Evolutionary conservation across 1,140 invertebrate species (phyloP), one percentile per base, ranked within the genome.

Genomic region (Cyclina sinensis): DNA sequence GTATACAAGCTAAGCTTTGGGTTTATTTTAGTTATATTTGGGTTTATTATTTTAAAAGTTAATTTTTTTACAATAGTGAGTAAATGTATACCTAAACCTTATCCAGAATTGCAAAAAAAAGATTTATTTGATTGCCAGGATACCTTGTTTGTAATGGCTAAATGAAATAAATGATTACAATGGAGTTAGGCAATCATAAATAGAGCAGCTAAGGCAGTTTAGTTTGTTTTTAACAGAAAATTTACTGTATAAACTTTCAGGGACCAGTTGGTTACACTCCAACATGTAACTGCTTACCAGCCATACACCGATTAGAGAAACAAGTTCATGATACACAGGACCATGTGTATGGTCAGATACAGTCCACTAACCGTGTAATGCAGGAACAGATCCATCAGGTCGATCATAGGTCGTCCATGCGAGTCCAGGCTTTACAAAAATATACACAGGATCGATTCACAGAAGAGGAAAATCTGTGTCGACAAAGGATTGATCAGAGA

Each of bases 261-360:
- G 98, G 98, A 7, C 98, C 98, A 0, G 97, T 99, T 14, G 98
- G 98, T 0, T 97, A 98, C 12, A 97, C 98, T 0, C 98, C 98
- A 92, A 97, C 97, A 0, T 98, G 97, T 94, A 97, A 97, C 92
- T 98, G 97, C 94, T 97, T 97, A 0, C 97, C 97, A 5, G 97
- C 98, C 92, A 97, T 99, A 93, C 97, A 97, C 88, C 97, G 98
- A 87, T 97, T 99, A 94, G 98, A 99, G 94, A 97, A 98, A 70
- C 97, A 97, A 89, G 94, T 99, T 18, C 98, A 98, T 91, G 96
- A 97, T 89, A 98, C 98, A 92, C 98, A 98, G 86, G 97, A 98
- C 83, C 98, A 98, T 92, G 93, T 99, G 3, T 98, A 98, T 92
- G 97, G 97, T 24, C 97, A 98, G 90, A 97, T 98, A 14, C 97